Evolutionary conservation across 2,113 vertebrate species (phyloP).

Genomic region (Syrrhaptes paradoxus): DNA sequence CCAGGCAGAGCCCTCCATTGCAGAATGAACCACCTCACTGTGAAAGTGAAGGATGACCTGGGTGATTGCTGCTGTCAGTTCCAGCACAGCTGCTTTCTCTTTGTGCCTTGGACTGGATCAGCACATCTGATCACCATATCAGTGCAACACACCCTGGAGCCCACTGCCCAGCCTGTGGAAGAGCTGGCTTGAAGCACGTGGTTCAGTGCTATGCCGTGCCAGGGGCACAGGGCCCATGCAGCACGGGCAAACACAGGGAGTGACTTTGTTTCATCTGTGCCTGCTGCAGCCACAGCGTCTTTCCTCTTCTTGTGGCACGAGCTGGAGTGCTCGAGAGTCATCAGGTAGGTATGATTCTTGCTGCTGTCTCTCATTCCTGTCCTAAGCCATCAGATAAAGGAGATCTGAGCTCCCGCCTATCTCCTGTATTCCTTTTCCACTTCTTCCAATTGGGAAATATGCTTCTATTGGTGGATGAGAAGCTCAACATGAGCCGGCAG

Average conservation of each 20-base stretch:
- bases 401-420: neutral
- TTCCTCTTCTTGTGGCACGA: neutral
- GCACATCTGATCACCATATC: neutral
- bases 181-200: neutral
- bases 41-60: rapidly evolving
- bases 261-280: neutral
- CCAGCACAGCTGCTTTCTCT: neutral
- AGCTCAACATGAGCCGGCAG: no score
- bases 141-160: neutral
- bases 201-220: neutral
- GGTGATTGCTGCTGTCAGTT: neutral
- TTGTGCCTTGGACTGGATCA: neutral
- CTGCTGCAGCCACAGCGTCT: neutral
- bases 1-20: neutral
- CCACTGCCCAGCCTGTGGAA: neutral
- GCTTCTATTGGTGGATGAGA: no score
- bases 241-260: neutral
- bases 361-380: neutral
- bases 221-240: neutral
- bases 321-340: neutral
- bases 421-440: neutral
- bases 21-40: neutral
- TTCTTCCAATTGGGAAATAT: neutral
- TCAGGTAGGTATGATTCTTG: neutral
- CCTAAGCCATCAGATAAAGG: neutral